phyloP scores from a whole-genome alignment of 2,888 invertebrate genomes.

The Torymus tubicola region DNA sequence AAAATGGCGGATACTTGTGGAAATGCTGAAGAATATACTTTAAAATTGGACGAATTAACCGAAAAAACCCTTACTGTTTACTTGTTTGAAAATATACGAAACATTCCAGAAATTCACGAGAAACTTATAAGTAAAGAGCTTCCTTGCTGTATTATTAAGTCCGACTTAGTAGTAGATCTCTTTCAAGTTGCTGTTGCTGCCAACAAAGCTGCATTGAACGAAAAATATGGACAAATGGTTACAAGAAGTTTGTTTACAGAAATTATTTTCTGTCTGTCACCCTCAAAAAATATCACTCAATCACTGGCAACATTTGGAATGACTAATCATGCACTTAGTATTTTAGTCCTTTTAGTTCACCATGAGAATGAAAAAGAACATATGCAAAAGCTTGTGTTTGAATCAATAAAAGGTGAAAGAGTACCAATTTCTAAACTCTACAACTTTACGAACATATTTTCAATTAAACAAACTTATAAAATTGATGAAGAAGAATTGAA shows the following conservation, averaged over 20 bases:
- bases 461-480: slow-evolving; percentile 81
- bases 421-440: slow-evolving; percentile 77
- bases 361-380: slow-evolving; percentile 65
- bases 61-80: slow-evolving; percentile 77
- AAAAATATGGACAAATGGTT: slow-evolving; percentile 77
- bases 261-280: slow-evolving; percentile 83
- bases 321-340: slow-evolving; percentile 75
- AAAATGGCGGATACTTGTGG: slow-evolving; percentile 10
- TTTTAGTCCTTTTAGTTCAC: slow-evolving; percentile 77
- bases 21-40: slow-evolving; percentile 58
- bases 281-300: slow-evolving; percentile 83
- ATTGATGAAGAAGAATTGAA: slow-evolving; percentile 78
- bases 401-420: slow-evolving; percentile 79
- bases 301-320: slow-evolving; percentile 83
- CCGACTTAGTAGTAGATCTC: slow-evolving; percentile 80
- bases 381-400: slow-evolving; percentile 72
- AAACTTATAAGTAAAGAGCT: slow-evolving; percentile 80
- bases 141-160: slow-evolving; percentile 81
- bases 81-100: slow-evolving; percentile 79
- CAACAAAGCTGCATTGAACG: slow-evolving; percentile 81
- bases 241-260: slow-evolving; percentile 83
- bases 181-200: slow-evolving; percentile 82
- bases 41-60: slow-evolving; percentile 76
- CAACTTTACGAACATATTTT: slow-evolving; percentile 76
- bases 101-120: slow-evolving; percentile 78